Base-by-base conservation (phyloP, 2,888 invertebrate genomes). In the Pinctada fucata region DNA sequence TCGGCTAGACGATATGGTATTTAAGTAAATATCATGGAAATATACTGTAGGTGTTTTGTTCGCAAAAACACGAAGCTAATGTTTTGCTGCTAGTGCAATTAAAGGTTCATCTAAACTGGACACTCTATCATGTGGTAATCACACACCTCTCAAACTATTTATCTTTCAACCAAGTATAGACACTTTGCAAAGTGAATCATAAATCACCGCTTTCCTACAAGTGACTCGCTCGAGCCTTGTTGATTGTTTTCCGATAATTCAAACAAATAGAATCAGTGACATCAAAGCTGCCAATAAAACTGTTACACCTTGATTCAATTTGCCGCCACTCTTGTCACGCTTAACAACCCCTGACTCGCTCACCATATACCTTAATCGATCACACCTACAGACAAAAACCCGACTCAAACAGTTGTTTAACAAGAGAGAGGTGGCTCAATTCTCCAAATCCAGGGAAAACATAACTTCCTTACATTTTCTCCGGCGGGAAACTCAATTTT, bases 241-340 rank as follows among this genome's bases (percentile, higher is more conserved):
- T 31, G 58, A 58, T 58, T 58, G 58, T 58, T 58, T 58, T 58
- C 58, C 58, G 13, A 58, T 58, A 58, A 58, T 13, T 58, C 58
- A 58, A 58, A 58, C 58, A 58, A 58, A 58, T 58, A 13, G 58
- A 10, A 58, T 58, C 58, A 13, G 6, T 58, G 58, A 58, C 58
- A 58, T 58, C 58, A 58, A 58, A 58, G 58, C 58, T 10, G 58
- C 8, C 58, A 58, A 58, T 58, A 58, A 58, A 58, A 58, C 58
- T 10, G 58, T 58, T 58, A 6, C 13, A 58, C 58, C 58, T 58
- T 58, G 13, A 58, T 58, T 58, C 58, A 58, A 58, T 58, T 58
- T 58, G 58, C 13, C 58, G 58, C 58, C 13, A 58, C 6, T 13
- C 13, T 13, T 58, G 58, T 13, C 58, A 6, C 6, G 58, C 58